Conservation (phyloP, 2,888 invertebrate species). For the Aethes cnicana region DNA sequence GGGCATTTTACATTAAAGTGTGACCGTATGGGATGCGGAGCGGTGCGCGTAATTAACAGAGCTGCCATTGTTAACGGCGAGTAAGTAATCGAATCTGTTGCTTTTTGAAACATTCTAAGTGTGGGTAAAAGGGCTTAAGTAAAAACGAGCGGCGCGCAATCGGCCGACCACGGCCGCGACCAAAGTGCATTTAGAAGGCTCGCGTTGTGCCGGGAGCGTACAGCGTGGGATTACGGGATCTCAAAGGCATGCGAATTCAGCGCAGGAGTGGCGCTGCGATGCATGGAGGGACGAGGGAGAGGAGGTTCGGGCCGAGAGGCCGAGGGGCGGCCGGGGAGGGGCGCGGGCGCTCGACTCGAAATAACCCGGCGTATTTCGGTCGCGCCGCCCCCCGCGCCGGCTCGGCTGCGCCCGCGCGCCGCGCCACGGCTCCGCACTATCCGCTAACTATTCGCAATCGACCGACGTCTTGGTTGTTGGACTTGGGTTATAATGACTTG, state of each 20-base stretch:
- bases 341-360: slow-evolving; percentile 69
- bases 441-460: slow-evolving; percentile 95
- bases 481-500: slow-evolving; percentile 89
- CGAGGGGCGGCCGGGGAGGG: slow-evolving; percentile 37
- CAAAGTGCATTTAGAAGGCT: slow-evolving; percentile 4
- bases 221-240: slow-evolving; percentile 26
- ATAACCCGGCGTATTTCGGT: slow-evolving; percentile 79
- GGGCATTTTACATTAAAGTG: too few species aligned
- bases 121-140: too few species aligned
- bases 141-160: neutral
- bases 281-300: slow-evolving; percentile 23
- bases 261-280: slow-evolving; percentile 36
- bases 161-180: too few species aligned
- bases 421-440: slow-evolving; percentile 83
- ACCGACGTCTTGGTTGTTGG: slow-evolving; percentile 94
- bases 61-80: slow-evolving; percentile 14
- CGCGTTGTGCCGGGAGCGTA: neutral
- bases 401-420: slow-evolving; percentile 56
- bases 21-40: slow-evolving; percentile 16
- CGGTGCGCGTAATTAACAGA: slow-evolving; percentile 18
- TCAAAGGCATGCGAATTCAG: slow-evolving; percentile 45
- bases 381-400: slow-evolving; percentile 59
- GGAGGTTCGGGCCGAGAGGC: slow-evolving; percentile 25
- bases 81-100: slow-evolving; percentile 19
- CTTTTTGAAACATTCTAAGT: slow-evolving; percentile 17